Evolutionary conservation across 2,113 vertebrate species (phyloP), one percentile per base, ranked within the genome.

Genomic region (Bagarius yarrelli): DNA sequence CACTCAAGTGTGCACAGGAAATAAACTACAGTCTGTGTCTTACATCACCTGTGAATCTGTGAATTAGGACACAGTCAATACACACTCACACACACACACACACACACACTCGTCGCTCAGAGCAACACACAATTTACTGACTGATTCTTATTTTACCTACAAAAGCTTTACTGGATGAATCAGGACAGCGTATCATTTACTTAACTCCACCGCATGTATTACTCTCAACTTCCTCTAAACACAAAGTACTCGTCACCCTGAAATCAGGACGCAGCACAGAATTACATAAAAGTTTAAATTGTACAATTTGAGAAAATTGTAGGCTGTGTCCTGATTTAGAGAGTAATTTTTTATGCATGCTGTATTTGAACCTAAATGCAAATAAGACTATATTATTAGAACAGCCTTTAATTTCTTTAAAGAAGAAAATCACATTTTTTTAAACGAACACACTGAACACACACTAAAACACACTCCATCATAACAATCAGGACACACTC

Each of bases 401-500:
- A 73, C 25, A 55, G 4, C 14, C 1, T 55, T 13, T 23, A 4
- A 67, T 40, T 67, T 36, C 9, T 67, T 64, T 34, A 32, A 21
- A 5, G 44, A 25, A 40, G 13, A 3, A n/a, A 36, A 60, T 11
- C 4, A 3, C 32, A 12, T 36, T 67, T n/a, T n/a, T 40, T 25
- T 71, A 11, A 40, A 40, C 36, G 8, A 3, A 3, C 36, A 40
- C 36, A 40, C 36, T 40, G 36, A 40, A 40, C 36, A n/a, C n/a
- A n/a, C 40, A 34, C 21, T 69, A 23, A 67, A 67, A 18, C 36
- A 47, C 44, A 71, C 18, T 11, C 21, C 69, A 71, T 53, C 52
- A 30, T 71, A 27, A 30, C 44, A 71, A 71, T 53, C 14, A 71
- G 36, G 66, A 47, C 66, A 25, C 23, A n/a, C 67, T 71, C 40